Evolutionary conservation across 2,888 invertebrate species (phyloP).

Genomic region (Zootermopsis nevadensis): DNA sequence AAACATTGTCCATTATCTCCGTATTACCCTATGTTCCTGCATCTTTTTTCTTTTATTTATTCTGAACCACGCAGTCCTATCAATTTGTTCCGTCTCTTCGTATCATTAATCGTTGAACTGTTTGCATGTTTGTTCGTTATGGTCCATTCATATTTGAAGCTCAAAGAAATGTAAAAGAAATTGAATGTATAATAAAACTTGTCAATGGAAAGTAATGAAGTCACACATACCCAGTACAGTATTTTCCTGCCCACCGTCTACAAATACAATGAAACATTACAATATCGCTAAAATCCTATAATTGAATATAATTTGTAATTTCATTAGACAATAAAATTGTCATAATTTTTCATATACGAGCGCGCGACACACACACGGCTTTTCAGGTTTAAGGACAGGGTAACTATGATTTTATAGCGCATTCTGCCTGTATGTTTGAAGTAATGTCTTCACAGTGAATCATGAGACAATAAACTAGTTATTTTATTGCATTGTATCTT

Average conservation of each 20-base stretch:
- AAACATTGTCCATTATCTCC: background rate
- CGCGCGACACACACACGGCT: too few relatives aligned
- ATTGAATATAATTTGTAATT: too few relatives aligned
- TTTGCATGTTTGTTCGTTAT: slow-evolving; percentile 19
- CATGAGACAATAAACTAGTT: too few relatives aligned
- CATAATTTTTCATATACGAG: too few relatives aligned
- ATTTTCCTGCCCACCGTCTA: background rate
- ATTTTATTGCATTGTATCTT: too few relatives aligned
- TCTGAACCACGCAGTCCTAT: background rate
- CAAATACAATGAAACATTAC: background rate
- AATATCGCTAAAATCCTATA: too few relatives aligned
- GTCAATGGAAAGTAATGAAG: slow-evolving; percentile 1
- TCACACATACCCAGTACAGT: background rate
- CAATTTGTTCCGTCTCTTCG: background rate
- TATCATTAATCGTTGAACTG: slow-evolving; percentile 18
- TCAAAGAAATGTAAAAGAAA: slow-evolving; percentile 6
- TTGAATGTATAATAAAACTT: slow-evolving; percentile 27
- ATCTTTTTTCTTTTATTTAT: background rate
- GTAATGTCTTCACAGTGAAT: too few relatives aligned
- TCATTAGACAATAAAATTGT: too few relatives aligned
- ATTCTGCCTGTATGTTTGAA: too few relatives aligned
- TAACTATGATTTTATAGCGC: too few relatives aligned
- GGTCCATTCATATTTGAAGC: slow-evolving; percentile 9
- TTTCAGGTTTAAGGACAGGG: too few relatives aligned
- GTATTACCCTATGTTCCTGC: background rate